Evolutionary conservation across 2,797 vertebrate species (phyloP), one percentile per base, ranked within the genome.

Genomic region (Schizothorax lantsangensis): DNA sequence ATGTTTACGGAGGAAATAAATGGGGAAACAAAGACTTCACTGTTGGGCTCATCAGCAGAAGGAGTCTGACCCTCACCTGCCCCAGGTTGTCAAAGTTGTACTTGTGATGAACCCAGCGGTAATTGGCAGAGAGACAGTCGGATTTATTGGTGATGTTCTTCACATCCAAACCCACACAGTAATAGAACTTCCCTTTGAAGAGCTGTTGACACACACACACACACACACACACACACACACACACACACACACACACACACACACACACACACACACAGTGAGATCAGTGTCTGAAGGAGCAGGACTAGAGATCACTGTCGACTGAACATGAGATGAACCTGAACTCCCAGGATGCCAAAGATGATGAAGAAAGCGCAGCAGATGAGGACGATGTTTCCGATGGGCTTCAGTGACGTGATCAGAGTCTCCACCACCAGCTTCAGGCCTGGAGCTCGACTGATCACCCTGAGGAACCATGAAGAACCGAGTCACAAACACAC

Each of bases 1-100:
- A 57, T 15, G 6, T 77, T 11, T n/a, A 7, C 4, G 49, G 33
- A 23, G 49, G 21, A 38, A 33, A 26, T 10, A 15, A 47, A 49
- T 15, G 38, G 23, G 38, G 10, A 74, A 74, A 23, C 26, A 77
- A 57, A 57, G 47, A 12, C 9, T 7, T 75, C 54, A 54, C 19
- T 57, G 19, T 21, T 23, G 6, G 2, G 19, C 19, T 30, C 54
- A 57, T 57, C 54, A 57, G 54, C 23, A 4, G 54, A 11, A 5
- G 11, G 9, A 2, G 30, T 14, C 23, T n/a, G 73, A 6, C 47
- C 33, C 45, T 85, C 43, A 99, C 98, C 97, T 99, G 98, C 77
- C 98, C 98, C 79, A 99, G 95, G 90, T 99, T 99, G 94, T 99
- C 98, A 0, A 99, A 99, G 94, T 99, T 99, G 93, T 99, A 99